Evolutionary conservation across 2,888 invertebrate species (phyloP), one percentile per base, ranked within the genome.

Genomic region (Molorchus minor): DNA sequence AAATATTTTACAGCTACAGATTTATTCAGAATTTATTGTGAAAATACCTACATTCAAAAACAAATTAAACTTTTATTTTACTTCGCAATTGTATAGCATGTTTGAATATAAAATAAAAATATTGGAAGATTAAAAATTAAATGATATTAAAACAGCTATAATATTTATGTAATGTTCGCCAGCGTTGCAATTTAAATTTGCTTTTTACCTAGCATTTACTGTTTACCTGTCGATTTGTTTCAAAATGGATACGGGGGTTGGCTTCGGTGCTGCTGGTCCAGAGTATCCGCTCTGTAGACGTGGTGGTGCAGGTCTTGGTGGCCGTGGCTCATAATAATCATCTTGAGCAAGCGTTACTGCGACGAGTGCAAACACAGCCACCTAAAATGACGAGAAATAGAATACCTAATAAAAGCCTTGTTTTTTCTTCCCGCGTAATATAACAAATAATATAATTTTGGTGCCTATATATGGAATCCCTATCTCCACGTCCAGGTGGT

Each of bases 151-250:
- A n/a, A n/a, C n/a, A n/a, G n/a, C n/a, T n/a, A n/a, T n/a, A n/a
- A n/a, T n/a, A n/a, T n/a, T n/a, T n/a, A 17, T 3, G 8, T 30
- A 8, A n/a, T 30, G 4, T n/a, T 30, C 30, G 2, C 10, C 2
- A 2, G n/a, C 2, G n/a, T 30, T 8, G n/a, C n/a, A 30, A n/a
- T 2, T n/a, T 2, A 30, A n/a, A 30, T 30, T n/a, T 8, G n/a
- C n/a, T 30, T 30, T 30, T 30, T 30, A 12, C 12, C 13, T 3
- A 5, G 12, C 15, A 38, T 5, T 8, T 7, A 2, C 43, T 53
- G 3, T 49, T 68, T 77, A 90, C 90, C 86, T 88, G 83, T 94
- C 93, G 67, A 94, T 93, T 82, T 94, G 94, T 78, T 94, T 93
- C 55, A 94, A 84, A 72, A 94, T 94, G 36, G 93, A 84, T 43